A percentile compares a stretch with the other conserved stretches of the same genome.
Evolutionary conservation across 2,113 vertebrate species (phyloP).

Genomic region (Alouatta palliata): DNA sequence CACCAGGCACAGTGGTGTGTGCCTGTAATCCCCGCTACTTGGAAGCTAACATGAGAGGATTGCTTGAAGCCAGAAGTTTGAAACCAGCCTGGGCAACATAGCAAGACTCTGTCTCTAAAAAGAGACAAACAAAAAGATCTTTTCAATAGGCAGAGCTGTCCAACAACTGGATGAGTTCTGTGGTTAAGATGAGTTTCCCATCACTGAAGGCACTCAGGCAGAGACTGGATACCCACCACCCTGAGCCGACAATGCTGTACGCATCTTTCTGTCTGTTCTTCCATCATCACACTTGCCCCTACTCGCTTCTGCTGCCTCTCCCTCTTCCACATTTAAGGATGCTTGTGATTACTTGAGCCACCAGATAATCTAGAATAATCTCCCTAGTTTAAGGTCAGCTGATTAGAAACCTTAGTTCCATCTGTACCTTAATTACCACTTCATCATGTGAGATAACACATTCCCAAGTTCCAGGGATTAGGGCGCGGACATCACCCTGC

Average conservation of each 20-base stretch:
- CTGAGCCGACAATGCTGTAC: fast-evolving
- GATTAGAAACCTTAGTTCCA: background rate
- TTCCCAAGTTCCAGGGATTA: background rate
- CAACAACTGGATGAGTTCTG: background rate
- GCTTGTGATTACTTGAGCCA: background rate
- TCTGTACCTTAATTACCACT: background rate
- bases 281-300: fast-evolving
- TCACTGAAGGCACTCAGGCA: background rate
- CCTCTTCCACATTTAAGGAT: background rate
- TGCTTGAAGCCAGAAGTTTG: background rate
- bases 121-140: background rate
- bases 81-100: background rate
- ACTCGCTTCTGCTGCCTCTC: no score
- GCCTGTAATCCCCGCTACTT: background rate
- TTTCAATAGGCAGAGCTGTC: background rate
- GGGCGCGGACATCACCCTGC: fast-evolving
- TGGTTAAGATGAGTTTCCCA: background rate
- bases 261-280: background rate
- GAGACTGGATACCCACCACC: background rate
- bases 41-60: background rate
- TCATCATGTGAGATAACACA: background rate
- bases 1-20: background rate
- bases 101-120: background rate
- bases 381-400: background rate
- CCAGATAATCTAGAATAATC: background rate